Evolutionary conservation across 2,888 invertebrate species (phyloP).

Genomic region (Melinopterus prodromus): DNA sequence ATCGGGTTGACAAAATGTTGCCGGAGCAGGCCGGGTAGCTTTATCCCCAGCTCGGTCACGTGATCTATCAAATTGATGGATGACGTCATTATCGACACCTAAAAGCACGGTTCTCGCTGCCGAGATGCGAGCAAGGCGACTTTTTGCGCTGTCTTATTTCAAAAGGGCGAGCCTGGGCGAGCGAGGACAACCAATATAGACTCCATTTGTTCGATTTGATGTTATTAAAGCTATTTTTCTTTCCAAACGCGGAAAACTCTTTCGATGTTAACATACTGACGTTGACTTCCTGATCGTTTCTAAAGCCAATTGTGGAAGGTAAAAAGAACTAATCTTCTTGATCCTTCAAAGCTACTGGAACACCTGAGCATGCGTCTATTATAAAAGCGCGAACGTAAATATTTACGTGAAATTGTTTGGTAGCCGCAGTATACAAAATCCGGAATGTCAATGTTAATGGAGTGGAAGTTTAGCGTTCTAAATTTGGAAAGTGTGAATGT

Average conservation of each 20-base stretch:
- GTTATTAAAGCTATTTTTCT: conserved; percentile 4
- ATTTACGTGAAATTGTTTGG: neutral
- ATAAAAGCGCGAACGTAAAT: neutral
- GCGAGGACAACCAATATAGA: conserved; percentile 5
- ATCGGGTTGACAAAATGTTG: conserved; percentile 34
- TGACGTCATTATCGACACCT: conserved; percentile 31
- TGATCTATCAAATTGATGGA: conserved; percentile 38
- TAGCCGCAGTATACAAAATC: neutral
- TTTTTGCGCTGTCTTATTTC: conserved; percentile 7
- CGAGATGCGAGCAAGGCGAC: conserved; percentile 17
- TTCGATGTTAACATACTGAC: too few species aligned
- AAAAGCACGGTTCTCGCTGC: conserved; percentile 5
- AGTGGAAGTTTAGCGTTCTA: conserved; percentile 4
- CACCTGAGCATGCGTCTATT: neutral
- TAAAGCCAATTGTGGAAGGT: neutral
- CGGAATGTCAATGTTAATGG: conserved; percentile 4
- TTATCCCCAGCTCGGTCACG: conserved; percentile 31
- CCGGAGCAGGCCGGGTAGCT: conserved; percentile 23
- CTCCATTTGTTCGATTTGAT: conserved; percentile 4
- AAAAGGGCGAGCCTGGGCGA: neutral
- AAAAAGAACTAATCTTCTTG: too few species aligned
- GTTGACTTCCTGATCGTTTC: neutral
- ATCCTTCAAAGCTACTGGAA: neutral
- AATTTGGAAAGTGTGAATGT: conserved; percentile 4
- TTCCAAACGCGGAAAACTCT: neutral